A percentile compares a stretch with the other conserved stretches of the same genome.
These are phyloP conservation scores for Calephelis nemesis DNA, from an alignment of 1,140 invertebrate species.

Conservation along the genomic window DNA sequence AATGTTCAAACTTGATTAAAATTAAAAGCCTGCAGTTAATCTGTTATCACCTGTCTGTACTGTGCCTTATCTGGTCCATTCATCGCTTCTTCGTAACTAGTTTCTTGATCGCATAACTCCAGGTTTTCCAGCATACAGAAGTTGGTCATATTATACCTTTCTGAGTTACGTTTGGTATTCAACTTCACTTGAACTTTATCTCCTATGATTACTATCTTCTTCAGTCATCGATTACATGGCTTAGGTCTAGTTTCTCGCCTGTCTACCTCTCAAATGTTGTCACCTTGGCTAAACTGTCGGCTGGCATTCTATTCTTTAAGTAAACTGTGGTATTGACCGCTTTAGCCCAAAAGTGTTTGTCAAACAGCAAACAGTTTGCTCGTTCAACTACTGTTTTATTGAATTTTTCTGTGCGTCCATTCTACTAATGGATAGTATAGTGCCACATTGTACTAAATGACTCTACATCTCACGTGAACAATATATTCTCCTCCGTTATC, in stretches of 20 bases:
- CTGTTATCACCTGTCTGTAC: conserved; percentile 30
- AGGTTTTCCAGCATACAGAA: conserved; percentile 23
- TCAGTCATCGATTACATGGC: conserved; percentile 1
- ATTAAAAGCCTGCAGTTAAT: conserved; percentile 34
- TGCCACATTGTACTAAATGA: too few relatives aligned
- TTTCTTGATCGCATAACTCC: conserved; percentile 22
- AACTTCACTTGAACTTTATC: background rate
- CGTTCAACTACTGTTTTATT: too few relatives aligned
- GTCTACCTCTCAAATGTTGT: conserved; percentile 31
- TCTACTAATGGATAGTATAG: too few relatives aligned
- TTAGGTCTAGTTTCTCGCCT: conserved; percentile 21
- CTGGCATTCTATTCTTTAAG: conserved; percentile 29
- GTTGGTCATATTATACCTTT: conserved; percentile 25
- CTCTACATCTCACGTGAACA: too few relatives aligned
- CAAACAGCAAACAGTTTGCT: too few relatives aligned
- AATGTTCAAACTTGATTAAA: conserved; percentile 32
- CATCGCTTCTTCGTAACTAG: conserved; percentile 28
- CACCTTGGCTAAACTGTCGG: conserved; percentile 33
- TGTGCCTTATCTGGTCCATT: conserved; percentile 25
- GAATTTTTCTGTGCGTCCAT: too few relatives aligned
- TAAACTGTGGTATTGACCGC: conserved; percentile 39
- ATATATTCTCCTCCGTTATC: too few relatives aligned
- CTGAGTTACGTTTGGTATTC: conserved; percentile 1
- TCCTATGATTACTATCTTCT: background rate
- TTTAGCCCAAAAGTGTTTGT: too few relatives aligned